phyloP scores from a whole-genome alignment of 2,113 vertebrate genomes.

The Lates calcarifer region DNA sequence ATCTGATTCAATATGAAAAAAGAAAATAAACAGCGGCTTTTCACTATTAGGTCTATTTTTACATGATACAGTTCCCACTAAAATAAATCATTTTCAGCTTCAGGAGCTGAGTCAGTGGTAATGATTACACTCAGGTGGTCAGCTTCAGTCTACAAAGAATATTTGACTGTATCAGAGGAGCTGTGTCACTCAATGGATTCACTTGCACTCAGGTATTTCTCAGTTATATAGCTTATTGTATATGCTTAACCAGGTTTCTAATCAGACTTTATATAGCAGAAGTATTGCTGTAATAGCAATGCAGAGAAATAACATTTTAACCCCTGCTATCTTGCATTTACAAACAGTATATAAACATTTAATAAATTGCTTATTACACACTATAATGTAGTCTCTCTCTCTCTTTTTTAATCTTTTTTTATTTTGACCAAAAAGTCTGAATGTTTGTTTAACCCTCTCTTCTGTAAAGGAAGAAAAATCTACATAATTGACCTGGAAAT shows the following conservation, averaged over 20 bases:
- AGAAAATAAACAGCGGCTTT: slow-evolving; percentile 44
- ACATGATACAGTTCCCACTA: slow-evolving; percentile 23
- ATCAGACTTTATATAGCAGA: neutral
- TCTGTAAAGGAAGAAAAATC: neutral
- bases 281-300: neutral
- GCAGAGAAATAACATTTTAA: neutral
- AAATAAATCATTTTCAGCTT: slow-evolving; percentile 53
- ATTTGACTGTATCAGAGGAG: slow-evolving; percentile 5
- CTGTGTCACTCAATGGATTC: neutral
- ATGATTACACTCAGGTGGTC: slow-evolving; percentile 32
- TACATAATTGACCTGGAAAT: slow-evolving; percentile 24
- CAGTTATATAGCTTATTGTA: too few relatives aligned
- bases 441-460: neutral
- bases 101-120: slow-evolving; percentile 42
- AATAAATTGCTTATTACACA: too few relatives aligned
- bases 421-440: neutral
- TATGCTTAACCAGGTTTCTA: too few relatives aligned
- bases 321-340: neutral
- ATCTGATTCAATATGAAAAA: slow-evolving; percentile 56
- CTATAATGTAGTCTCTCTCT: too few relatives aligned
- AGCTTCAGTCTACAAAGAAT: slow-evolving; percentile 13
- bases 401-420: too few relatives aligned
- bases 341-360: neutral
- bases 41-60: slow-evolving; percentile 63
- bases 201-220: neutral